Percentiles rank a stretch among this genome's conserved stretches.
Conservation (phyloP, 2,113 vertebrate species). For the Zosterops lateralis region DNA sequence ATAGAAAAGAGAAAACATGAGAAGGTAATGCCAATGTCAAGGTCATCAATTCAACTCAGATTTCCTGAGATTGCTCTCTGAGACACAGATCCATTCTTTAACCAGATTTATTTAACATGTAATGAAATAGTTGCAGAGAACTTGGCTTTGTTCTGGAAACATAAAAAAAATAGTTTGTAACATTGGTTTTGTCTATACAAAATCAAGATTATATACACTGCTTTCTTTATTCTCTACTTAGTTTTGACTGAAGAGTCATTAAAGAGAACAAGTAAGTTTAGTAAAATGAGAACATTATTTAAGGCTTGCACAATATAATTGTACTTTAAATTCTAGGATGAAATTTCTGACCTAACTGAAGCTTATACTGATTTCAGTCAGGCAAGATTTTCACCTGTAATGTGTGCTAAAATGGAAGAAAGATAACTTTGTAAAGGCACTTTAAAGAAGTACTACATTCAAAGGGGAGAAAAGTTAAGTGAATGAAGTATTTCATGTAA, state of each 20-base stretch:
- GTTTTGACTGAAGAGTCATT: not conserved
- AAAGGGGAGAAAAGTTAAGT: constrained; percentile 11
- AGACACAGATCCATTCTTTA: constrained; percentile 18
- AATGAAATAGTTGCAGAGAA: not conserved
- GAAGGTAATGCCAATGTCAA: not conserved
- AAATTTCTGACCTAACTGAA: constrained; percentile 12
- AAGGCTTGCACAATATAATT: not conserved
- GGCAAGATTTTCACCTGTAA: not conserved
- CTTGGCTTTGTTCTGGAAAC: not conserved
- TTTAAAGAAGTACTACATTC: not conserved
- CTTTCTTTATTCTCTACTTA: not conserved
- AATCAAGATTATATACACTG: not conserved
- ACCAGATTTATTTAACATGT: not conserved
- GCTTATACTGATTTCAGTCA: not conserved
- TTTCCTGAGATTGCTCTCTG: not conserved
- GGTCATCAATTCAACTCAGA: not conserved
- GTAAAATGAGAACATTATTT: not conserved
- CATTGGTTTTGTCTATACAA: not conserved
- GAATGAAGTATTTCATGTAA: constrained; percentile 21
- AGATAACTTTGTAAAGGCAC: not conserved
- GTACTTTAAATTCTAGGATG: not conserved
- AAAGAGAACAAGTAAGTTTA: not conserved
- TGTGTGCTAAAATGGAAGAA: not conserved
- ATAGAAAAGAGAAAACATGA: not conserved
- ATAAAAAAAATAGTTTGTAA: not conserved